These are phyloP conservation scores for Rachycentron canadum DNA, from an alignment of 2,797 vertebrate species.

Conservation along the genomic window DNA sequence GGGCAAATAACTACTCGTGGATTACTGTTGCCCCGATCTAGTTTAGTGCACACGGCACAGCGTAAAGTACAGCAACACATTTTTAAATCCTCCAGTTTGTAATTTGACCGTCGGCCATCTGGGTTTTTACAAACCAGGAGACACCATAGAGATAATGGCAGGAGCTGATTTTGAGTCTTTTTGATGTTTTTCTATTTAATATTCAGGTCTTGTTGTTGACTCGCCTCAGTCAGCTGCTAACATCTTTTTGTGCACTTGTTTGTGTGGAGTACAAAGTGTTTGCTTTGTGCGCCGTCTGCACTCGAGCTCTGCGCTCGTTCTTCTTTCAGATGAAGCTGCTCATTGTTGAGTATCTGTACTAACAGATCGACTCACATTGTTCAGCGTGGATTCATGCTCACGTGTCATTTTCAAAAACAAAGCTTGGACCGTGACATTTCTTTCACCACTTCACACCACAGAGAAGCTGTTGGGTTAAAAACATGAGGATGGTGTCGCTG, in stretches of 20 bases:
- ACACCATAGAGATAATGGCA: not conserved
- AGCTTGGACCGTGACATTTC: not conserved
- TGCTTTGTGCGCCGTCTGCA: not conserved
- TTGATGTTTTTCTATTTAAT: not conserved
- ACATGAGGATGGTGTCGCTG: not conserved
- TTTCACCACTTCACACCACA: not conserved
- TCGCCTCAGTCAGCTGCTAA: not conserved
- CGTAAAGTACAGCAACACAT: too few relatives aligned
- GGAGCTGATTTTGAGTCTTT: not conserved
- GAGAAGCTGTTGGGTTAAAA: not conserved
- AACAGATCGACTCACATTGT: not conserved
- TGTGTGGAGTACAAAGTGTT: not conserved
- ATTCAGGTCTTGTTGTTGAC: not conserved
- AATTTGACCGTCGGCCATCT: too few relatives aligned
- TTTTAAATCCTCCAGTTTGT: too few relatives aligned
- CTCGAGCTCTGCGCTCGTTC: too few relatives aligned
- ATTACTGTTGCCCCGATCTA: too few relatives aligned
- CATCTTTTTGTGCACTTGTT: not conserved
- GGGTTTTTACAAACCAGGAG: too few relatives aligned
- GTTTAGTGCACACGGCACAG: too few relatives aligned
- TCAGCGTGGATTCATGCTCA: not conserved
- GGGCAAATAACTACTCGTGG: too few relatives aligned
- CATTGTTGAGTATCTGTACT: rapidly evolving
- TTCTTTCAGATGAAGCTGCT: rapidly evolving
- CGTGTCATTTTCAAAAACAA: not conserved